phyloP scores from a whole-genome alignment of 2,888 invertebrate genomes.

The Euspilapteryx auroguttella region DNA sequence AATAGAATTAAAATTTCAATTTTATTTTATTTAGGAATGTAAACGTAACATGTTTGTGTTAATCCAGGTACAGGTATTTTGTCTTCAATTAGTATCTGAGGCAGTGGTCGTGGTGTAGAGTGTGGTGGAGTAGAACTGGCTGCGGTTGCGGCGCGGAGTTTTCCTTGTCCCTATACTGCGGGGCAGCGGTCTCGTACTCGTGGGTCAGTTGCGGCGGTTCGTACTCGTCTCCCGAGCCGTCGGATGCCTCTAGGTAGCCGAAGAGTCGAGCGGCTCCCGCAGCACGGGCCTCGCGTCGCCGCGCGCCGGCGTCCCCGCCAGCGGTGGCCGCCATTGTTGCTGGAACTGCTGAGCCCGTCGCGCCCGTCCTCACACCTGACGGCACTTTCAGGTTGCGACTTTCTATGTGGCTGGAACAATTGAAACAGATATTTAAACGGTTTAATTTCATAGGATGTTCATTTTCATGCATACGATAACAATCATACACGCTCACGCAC shows the following conservation, averaged over 20 bases:
- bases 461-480: too few relatives aligned
- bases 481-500: too few relatives aligned
- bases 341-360: conserved; percentile 18
- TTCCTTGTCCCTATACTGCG: conserved; percentile 28
- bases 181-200: conserved; percentile 3
- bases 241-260: conserved; percentile 74
- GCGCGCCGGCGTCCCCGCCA: conserved; percentile 6
- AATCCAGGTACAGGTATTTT: too few relatives aligned
- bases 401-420: conserved; percentile 59
- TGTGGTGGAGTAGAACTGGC: conserved; percentile 6
- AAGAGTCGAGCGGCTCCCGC: conserved; percentile 69
- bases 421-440: too few relatives aligned
- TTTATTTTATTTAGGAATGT: too few relatives aligned
- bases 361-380: conserved; percentile 26
- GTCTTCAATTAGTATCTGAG: conserved; percentile 49
- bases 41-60: too few relatives aligned
- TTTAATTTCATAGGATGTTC: too few relatives aligned
- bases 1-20: too few relatives aligned
- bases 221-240: conserved; percentile 66
- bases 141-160: conserved; percentile 43
- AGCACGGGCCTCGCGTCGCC: conserved; percentile 11
- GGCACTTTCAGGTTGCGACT: conserved; percentile 62
- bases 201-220: conserved; percentile 23
- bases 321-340: conserved; percentile 12
- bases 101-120: conserved; percentile 45